A percentile compares a stretch with the other conserved stretches of the same genome.
Evolutionary conservation across 1,140 invertebrate genomes (phyloP).

Genomic region (Planococcus citri): DNA sequence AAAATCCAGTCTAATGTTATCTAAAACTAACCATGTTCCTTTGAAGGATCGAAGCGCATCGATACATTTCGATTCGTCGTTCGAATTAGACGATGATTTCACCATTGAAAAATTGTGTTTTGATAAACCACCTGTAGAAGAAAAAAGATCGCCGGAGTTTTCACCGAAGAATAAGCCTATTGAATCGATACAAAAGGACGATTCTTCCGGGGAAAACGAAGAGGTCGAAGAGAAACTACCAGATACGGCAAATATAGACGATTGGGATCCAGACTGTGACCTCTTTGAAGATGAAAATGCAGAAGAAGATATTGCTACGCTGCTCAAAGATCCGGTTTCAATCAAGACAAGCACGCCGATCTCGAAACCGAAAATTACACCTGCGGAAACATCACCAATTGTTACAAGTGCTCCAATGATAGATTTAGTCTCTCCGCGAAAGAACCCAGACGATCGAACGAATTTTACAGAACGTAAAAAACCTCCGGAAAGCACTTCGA

Average conservation of each 20-base stretch:
- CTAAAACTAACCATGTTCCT: background rate
- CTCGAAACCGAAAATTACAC: too few relatives aligned
- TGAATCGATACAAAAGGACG: background rate
- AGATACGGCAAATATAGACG: background rate
- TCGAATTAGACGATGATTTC: background rate
- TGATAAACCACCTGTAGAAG: too few relatives aligned
- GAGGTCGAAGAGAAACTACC: background rate
- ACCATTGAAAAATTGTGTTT: too few relatives aligned
- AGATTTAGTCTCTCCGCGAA: too few relatives aligned
- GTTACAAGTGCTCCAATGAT: too few relatives aligned
- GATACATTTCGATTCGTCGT: slow-evolving; percentile 2
- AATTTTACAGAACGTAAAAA: background rate
- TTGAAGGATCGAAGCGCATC: background rate
- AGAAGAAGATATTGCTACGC: background rate
- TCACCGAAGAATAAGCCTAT: too few relatives aligned
- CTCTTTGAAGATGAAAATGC: background rate
- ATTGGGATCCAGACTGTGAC: background rate
- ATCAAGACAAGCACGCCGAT: background rate
- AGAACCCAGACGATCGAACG: too few relatives aligned
- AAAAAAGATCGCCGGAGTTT: too few relatives aligned
- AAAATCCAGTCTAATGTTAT: background rate
- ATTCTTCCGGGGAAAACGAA: background rate
- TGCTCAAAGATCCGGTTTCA: background rate
- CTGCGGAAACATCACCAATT: too few relatives aligned
- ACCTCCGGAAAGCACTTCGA: background rate